A percentile compares a stretch with the other conserved stretches of the same genome.
phyloP scores from a whole-genome alignment of 2,888 invertebrate genomes.

The Petrophora chlorosata region DNA sequence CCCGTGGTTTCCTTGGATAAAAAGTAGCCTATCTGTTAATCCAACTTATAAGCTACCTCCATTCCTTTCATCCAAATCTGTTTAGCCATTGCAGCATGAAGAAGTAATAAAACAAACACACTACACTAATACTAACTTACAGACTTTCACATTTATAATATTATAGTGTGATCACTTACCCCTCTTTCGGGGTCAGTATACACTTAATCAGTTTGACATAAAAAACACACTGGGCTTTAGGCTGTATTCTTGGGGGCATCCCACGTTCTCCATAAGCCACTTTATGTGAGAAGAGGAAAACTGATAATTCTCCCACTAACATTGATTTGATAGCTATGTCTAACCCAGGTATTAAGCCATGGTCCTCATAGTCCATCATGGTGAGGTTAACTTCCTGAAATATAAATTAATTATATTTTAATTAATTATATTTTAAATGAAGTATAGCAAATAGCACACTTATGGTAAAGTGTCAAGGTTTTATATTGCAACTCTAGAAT shows the following conservation, averaged over 20 bases:
- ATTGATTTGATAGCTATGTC: conserved; percentile 89
- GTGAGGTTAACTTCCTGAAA: conserved; percentile 68
- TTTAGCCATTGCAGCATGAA: too few relatives aligned
- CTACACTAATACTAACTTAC: too few relatives aligned
- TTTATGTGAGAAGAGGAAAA: conserved; percentile 89
- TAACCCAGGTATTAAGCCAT: conserved; percentile 85
- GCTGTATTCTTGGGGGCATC: conserved; percentile 90
- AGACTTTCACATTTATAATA: not conserved
- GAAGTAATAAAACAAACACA: too few relatives aligned
- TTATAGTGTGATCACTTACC: conserved; percentile 45
- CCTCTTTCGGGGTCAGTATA: conserved; percentile 73
- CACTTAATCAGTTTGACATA: conserved; percentile 87
- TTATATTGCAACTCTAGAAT: too few relatives aligned
- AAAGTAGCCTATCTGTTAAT: too few relatives aligned
- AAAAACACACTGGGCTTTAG: conserved; percentile 88
- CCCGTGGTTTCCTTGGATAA: too few relatives aligned
- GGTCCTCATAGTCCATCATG: conserved; percentile 44
- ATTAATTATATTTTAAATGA: too few relatives aligned
- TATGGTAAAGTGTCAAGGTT: too few relatives aligned
- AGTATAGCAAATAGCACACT: too few relatives aligned
- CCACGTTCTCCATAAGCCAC: conserved; percentile 91
- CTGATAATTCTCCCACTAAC: conserved; percentile 90
- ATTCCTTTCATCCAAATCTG: too few relatives aligned
- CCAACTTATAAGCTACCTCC: too few relatives aligned
- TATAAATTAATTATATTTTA: too few relatives aligned